Conservation (phyloP, 2,888 invertebrate species). For the Amphipoea lucens region DNA sequence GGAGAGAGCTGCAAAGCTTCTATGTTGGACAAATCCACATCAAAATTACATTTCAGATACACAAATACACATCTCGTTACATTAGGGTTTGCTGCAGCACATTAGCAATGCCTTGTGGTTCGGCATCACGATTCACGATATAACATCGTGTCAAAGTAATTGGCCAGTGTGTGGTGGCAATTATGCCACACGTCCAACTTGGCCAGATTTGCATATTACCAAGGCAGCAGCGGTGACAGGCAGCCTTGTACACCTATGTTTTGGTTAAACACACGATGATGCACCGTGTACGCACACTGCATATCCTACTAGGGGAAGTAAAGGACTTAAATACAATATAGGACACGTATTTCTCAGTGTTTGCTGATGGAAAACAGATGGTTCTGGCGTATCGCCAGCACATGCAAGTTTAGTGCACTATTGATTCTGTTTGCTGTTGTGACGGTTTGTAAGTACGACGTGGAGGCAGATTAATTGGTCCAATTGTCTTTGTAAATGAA, state of each 20-base stretch:
- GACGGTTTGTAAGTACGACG: slow-evolving; percentile 60
- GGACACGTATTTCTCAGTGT: slow-evolving; percentile 61
- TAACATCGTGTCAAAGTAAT: slow-evolving; percentile 61
- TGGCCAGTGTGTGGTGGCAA: slow-evolving; percentile 63
- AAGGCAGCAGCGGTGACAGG: slow-evolving; percentile 43
- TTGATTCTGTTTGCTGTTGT: slow-evolving; percentile 75
- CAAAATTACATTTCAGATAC: slow-evolving; percentile 16
- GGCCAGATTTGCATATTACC: slow-evolving; percentile 62
- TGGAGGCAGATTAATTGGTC: slow-evolving; percentile 41
- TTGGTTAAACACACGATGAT: slow-evolving; percentile 41
- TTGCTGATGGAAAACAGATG: slow-evolving; percentile 74
- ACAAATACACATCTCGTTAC: slow-evolving; percentile 23
- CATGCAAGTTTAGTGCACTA: slow-evolving; percentile 68
- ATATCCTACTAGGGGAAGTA: slow-evolving; percentile 26
- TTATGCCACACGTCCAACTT: slow-evolving; percentile 58
- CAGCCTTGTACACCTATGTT: slow-evolving; percentile 40
- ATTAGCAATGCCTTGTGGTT: slow-evolving; percentile 47
- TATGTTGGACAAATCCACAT: background rate
- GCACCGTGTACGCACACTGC: slow-evolving; percentile 41
- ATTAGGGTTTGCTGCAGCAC: slow-evolving; percentile 23
- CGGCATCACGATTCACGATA: slow-evolving; percentile 38
- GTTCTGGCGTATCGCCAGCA: slow-evolving; percentile 74
- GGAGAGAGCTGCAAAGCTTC: background rate
- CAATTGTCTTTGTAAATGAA: slow-evolving; percentile 15
- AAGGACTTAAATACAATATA: slow-evolving; percentile 54